Conservation (phyloP, 2,888 invertebrate genomes). For the Temnothorax unifasciatus region DNA sequence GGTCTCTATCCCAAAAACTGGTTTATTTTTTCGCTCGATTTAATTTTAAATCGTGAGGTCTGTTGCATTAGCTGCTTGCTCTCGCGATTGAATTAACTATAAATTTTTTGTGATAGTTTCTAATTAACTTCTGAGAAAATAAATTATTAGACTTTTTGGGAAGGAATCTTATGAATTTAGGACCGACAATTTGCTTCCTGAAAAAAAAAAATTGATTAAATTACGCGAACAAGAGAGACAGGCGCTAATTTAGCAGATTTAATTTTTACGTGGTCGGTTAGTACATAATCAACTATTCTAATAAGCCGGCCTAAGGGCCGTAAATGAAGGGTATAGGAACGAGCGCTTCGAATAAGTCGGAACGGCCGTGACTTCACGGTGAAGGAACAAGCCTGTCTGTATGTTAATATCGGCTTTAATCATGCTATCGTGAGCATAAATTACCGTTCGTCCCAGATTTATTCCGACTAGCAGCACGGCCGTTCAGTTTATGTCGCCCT, state of each 20-base stretch:
- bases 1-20: background rate
- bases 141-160: background rate
- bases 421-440: conserved; percentile 47
- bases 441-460: conserved; percentile 49
- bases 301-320: conserved; percentile 25
- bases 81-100: conserved; percentile 1
- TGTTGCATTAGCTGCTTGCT: background rate
- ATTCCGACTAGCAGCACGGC: conserved; percentile 35
- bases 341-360: background rate
- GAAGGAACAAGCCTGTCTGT: conserved; percentile 40
- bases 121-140: conserved; percentile 14
- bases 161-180: background rate
- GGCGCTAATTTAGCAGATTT: conserved; percentile 21
- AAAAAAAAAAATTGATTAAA: conserved; percentile 19
- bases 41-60: conserved; percentile 5
- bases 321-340: background rate
- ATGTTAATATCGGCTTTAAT: conserved; percentile 54
- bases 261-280: conserved; percentile 10
- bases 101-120: background rate
- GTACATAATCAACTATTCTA: conserved; percentile 28
- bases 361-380: conserved; percentile 14
- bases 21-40: background rate
- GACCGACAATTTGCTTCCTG: background rate
- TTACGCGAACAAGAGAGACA: background rate
- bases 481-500: conserved; percentile 40